Conservation (phyloP, 2,113 vertebrate genomes). For the Eudyptes chrysolophus region DNA sequence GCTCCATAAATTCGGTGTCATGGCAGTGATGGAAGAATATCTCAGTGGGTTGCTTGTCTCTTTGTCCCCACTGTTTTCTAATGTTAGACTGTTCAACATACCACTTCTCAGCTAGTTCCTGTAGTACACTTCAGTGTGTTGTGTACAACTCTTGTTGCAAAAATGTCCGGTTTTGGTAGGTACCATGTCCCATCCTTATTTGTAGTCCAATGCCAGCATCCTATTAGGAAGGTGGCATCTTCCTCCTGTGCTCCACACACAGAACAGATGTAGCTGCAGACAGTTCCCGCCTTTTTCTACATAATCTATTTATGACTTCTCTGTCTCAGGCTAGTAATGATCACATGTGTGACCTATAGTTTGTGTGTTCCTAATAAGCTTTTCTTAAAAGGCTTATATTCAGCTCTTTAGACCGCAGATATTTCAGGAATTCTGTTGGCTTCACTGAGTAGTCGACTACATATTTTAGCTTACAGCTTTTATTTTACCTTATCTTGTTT, state of each 20-base stretch:
- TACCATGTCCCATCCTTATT: fast-evolving
- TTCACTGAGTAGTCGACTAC: background rate
- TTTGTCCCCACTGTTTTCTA: background rate
- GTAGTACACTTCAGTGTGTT: background rate
- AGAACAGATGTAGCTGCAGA: background rate
- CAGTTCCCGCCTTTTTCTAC: background rate
- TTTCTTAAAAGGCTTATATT: background rate
- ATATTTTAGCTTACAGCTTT: background rate
- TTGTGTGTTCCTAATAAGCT: background rate
- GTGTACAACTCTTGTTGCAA: background rate
- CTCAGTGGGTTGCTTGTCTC: background rate
- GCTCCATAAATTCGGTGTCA: fast-evolving
- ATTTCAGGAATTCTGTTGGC: background rate
- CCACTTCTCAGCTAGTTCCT: background rate
- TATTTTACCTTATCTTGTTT: constrained; percentile 17
- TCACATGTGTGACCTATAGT: background rate
- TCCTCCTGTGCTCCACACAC: background rate
- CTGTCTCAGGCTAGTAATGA: background rate
- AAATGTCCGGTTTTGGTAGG: background rate
- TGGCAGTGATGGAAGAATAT: background rate
- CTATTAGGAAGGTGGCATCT: background rate
- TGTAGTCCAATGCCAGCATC: background rate
- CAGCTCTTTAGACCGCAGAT: background rate
- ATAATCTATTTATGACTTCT: background rate
- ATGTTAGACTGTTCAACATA: background rate